These are phyloP conservation scores for Cephus runcator DNA, from an alignment of 2,888 invertebrate genomes.

Conservation along the genomic window DNA sequence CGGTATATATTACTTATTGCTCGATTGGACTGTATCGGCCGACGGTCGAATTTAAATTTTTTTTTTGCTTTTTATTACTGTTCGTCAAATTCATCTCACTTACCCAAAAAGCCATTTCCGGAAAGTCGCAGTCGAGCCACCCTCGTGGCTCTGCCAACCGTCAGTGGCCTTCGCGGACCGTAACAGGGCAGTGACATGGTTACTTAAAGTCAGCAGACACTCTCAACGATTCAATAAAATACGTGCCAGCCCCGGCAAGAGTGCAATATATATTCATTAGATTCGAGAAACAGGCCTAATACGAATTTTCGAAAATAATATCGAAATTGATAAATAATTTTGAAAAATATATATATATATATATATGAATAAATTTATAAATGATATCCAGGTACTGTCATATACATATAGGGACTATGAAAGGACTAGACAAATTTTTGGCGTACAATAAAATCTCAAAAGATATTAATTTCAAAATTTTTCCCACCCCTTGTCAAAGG, in stretches of 20 bases:
- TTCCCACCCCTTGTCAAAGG: background rate
- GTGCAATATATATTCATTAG: background rate
- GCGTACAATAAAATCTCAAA: background rate
- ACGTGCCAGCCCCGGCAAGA: background rate
- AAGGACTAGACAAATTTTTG: background rate
- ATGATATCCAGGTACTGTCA: background rate
- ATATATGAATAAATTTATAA: background rate
- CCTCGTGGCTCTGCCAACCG: slow-evolving; percentile 57
- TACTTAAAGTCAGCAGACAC: background rate
- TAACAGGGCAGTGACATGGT: slow-evolving; percentile 47
- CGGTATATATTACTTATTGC: background rate
- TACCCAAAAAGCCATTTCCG: slow-evolving; percentile 49
- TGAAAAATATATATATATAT: background rate
- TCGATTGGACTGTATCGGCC: background rate
- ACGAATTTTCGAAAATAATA: background rate
- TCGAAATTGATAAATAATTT: background rate
- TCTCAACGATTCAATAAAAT: background rate
- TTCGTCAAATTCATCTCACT: slow-evolving; percentile 44
- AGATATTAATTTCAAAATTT: background rate
- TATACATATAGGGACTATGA: background rate
- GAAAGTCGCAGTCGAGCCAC: slow-evolving; percentile 56
- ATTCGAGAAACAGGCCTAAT: background rate
- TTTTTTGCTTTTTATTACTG: background rate
- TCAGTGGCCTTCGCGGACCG: slow-evolving; percentile 55
- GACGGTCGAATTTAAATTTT: background rate